Evolutionary conservation across 2,113 vertebrate species (phyloP).

Genomic region (Zosterops lateralis): DNA sequence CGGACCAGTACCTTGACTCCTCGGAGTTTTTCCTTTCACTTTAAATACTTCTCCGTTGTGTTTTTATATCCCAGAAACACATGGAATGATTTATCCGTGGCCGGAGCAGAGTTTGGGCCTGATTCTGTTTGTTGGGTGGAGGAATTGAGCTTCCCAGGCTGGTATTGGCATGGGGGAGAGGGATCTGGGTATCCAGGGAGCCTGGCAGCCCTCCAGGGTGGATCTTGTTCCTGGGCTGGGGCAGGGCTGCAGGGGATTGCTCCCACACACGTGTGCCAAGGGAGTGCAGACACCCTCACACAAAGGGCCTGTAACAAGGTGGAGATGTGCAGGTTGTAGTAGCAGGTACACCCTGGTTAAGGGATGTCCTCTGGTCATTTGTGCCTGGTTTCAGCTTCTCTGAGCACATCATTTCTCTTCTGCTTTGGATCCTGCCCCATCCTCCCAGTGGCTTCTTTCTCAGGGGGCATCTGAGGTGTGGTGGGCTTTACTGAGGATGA

Average conservation of each 20-base stretch:
- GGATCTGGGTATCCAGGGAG: background rate
- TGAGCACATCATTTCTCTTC: background rate
- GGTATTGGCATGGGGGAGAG: rapidly evolving
- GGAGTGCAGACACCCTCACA: background rate
- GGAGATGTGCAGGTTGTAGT: background rate
- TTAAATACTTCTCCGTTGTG: background rate
- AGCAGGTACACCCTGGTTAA: background rate
- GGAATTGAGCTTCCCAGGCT: background rate
- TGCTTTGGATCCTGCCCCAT: background rate
- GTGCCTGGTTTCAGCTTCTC: background rate
- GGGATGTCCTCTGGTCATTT: background rate
- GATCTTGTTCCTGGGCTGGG: rapidly evolving
- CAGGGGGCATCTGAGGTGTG: background rate
- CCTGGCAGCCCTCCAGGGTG: background rate
- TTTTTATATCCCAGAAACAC: slow-evolving; percentile 18
- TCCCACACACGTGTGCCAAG: rapidly evolving
- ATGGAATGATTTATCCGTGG: slow-evolving; percentile 42
- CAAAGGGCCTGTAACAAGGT: background rate
- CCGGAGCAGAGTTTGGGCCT: background rate
- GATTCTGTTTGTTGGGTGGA: background rate
- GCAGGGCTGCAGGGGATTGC: background rate
- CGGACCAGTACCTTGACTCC: background rate
- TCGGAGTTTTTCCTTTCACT: slow-evolving; percentile 1
- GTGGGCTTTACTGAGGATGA: background rate
- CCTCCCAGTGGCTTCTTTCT: background rate